phyloP scores from a whole-genome alignment of 1,140 invertebrate genomes.

The Meloidogyne exigua region DNA sequence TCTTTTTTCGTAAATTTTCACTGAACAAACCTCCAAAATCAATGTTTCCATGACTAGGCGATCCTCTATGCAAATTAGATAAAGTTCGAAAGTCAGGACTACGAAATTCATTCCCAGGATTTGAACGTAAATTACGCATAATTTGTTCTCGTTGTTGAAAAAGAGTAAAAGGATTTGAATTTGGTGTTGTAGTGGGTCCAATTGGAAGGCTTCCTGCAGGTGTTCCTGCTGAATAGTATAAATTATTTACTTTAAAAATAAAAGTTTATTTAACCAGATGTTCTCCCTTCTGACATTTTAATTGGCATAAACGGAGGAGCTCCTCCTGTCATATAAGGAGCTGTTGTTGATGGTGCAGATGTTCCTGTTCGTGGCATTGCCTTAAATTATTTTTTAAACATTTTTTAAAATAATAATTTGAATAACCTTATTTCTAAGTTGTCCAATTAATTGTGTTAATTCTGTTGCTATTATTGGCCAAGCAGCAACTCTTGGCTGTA shows the following conservation, averaged over 20 bases:
- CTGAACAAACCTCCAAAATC: slow-evolving; percentile 22
- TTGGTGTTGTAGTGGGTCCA: not conserved
- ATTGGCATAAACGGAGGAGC: slow-evolving; percentile 14
- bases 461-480: slow-evolving; percentile 36
- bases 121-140: slow-evolving; percentile 18
- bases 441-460: slow-evolving; percentile 30
- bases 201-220: not conserved
- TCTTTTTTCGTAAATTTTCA: not conserved
- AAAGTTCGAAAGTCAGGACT: slow-evolving; percentile 9
- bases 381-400: slow-evolving; percentile 1
- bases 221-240: not conserved
- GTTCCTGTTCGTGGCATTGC: not conserved
- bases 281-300: not conserved
- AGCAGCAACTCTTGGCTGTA: slow-evolving; percentile 33
- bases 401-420: not conserved
- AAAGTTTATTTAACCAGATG: not conserved
- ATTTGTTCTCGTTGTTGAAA: slow-evolving; percentile 23
- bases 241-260: not conserved
- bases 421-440: slow-evolving; percentile 26
- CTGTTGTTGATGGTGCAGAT: not conserved
- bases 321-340: not conserved
- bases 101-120: slow-evolving; percentile 8
- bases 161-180: slow-evolving; percentile 12
- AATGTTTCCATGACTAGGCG: slow-evolving; percentile 8
- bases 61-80: slow-evolving; percentile 5